These are phyloP conservation scores for Zaprionus davidi DNA, from an alignment of 1,140 invertebrate genomes.

Conservation along the genomic window DNA sequence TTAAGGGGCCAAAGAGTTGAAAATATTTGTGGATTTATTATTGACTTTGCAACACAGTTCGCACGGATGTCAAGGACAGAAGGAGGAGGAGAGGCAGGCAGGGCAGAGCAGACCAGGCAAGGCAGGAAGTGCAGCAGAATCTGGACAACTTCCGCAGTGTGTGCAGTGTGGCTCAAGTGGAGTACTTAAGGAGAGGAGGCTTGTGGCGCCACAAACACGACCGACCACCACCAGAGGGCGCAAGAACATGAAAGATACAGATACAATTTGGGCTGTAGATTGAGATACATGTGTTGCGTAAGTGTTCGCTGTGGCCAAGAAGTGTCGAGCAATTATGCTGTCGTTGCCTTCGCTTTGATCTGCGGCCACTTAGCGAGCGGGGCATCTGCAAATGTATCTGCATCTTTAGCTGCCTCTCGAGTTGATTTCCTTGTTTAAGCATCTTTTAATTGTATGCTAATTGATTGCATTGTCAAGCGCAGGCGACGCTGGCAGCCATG, in stretches of 20 bases:
- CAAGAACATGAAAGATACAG: constrained; percentile 63
- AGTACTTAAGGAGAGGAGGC: constrained; percentile 32
- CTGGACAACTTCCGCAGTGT: constrained; percentile 43
- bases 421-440: constrained; percentile 76
- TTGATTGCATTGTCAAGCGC: constrained; percentile 70
- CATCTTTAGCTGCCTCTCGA: constrained; percentile 31
- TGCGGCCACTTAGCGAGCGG: constrained; percentile 41
- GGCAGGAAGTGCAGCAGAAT: constrained; percentile 53
- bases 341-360: constrained; percentile 75
- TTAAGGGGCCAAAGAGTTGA: constrained; percentile 70
- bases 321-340: constrained; percentile 78
- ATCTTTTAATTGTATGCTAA: constrained; percentile 82
- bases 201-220: constrained; percentile 54
- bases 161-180: constrained; percentile 55
- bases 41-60: constrained; percentile 23
- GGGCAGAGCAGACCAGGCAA: constrained; percentile 21
- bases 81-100: not conserved
- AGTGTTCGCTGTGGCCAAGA: constrained; percentile 52
- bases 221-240: constrained; percentile 41
- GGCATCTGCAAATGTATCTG: constrained; percentile 21
- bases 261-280: constrained; percentile 18
- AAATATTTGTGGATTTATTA: constrained; percentile 73
- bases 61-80: constrained; percentile 40
- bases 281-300: constrained; percentile 29
- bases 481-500: constrained; percentile 13